Evolutionary conservation across 1,140 invertebrate species (phyloP), one percentile per base, ranked within the genome.

Genomic region (Drosophila obscura): DNA sequence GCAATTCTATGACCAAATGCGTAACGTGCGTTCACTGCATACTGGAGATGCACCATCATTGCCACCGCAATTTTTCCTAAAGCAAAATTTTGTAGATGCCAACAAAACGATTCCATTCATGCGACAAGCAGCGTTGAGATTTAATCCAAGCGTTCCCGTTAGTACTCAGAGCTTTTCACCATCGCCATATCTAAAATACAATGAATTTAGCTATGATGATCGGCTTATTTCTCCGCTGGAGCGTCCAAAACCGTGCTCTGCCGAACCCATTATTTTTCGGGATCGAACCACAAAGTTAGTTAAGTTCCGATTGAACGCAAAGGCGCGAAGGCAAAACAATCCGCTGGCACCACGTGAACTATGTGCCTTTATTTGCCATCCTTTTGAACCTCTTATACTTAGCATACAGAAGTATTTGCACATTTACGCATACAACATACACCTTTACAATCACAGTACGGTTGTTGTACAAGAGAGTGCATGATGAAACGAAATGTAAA

Each of bases 281-380:
- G 90, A 91, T 60, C 87, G 73, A 94, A 66, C 94, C 94, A 50
- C 93, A 94, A 92, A 92, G 94, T 73, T 92, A 91, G 26, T 94
- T 93, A 92, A 93, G 41, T 91, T 90, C 43, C 77, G 89, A 5
- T 39, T 91, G 0, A 56, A 61, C 35, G 68, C 74, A 6, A 75
- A 69, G 41, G 61, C 71, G 1, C 80, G 65, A 7, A 58, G 64
- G 13, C 50, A 45, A 2, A 39, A 9, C 0, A 26, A 26, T 7
- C 2, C 48, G 0, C 4, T 58, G 22, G 62, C 67, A 0, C 80
- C 72, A 0, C 80, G 77, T 92, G 97, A 90, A 74, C 93, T 99
- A 1, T 98, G 99, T n/a, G 97, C 98, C 7, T 99, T 99, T 92
- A 98, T 97, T n/a, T 99, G 98, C 92, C 98, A 99, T 93, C 98